These are phyloP conservation scores for Pseudopipra pipra DNA, from an alignment of 2,113 vertebrate species.

Conservation along the genomic window DNA sequence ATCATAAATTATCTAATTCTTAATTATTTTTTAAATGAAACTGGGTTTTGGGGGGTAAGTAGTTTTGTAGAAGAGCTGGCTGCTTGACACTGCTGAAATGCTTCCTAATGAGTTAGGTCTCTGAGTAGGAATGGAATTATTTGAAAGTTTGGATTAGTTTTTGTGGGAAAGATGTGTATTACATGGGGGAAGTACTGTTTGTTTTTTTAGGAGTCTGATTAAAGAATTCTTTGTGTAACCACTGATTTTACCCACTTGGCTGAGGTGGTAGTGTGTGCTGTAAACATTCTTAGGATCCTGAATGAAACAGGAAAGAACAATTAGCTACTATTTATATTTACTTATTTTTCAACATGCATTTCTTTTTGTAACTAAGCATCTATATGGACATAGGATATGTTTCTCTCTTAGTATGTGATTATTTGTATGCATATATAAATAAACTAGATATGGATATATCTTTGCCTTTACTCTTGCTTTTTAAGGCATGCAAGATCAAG, in stretches of 20 bases:
- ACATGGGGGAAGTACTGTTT: not conserved
- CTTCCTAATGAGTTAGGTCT: not conserved
- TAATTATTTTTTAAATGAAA: not conserved
- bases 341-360: not conserved
- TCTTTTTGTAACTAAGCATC: not conserved
- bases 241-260: not conserved
- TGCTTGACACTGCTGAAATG: not conserved
- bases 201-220: not conserved
- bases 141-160: not conserved
- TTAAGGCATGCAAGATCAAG: conserved; percentile 85
- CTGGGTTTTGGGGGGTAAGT: not conserved
- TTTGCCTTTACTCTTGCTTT: not conserved
- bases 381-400: fast-evolving
- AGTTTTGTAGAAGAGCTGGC: not conserved
- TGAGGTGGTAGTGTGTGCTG: not conserved
- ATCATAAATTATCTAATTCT: not conserved
- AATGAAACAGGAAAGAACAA: not conserved
- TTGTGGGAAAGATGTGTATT: not conserved
- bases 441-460: not conserved
- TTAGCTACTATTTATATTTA: not conserved
- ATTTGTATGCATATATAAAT: not conserved
- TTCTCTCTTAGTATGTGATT: not conserved
- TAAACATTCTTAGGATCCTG: not conserved
- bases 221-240: not conserved
- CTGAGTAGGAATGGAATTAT: not conserved